A percentile compares a stretch with the other conserved stretches of the same genome.
Conservation (phyloP, 1,140 invertebrate genomes). For the Proctacanthus coquilletti region DNA sequence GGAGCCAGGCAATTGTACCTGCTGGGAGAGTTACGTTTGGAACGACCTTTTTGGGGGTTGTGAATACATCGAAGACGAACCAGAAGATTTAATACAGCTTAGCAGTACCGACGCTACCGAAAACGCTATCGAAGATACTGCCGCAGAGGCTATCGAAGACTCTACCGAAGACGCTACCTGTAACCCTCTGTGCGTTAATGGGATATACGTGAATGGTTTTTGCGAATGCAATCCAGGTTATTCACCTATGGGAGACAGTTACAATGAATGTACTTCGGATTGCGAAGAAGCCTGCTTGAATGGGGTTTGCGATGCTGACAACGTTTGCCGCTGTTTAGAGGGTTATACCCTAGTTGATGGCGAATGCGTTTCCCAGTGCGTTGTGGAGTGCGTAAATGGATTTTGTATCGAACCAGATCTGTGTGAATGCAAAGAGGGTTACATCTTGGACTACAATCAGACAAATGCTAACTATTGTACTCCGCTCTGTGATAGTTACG, state of each 20-base stretch:
- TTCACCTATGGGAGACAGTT: slow-evolving; percentile 33
- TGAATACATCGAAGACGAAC: too few species aligned
- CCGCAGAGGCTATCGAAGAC: too few species aligned
- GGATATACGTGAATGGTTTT: slow-evolving; percentile 22
- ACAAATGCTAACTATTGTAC: slow-evolving; percentile 34
- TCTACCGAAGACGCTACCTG: too few species aligned
- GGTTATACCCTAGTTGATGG: slow-evolving; percentile 40
- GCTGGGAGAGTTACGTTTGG: slow-evolving; percentile 40
- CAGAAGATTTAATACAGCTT: too few species aligned
- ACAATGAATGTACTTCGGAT: slow-evolving; percentile 35
- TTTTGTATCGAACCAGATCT: slow-evolving; percentile 31
- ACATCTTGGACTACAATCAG: slow-evolving; percentile 35
- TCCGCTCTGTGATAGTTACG: slow-evolving; percentile 37
- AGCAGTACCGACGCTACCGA: too few species aligned
- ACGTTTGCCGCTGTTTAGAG: slow-evolving; percentile 42
- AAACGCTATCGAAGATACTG: too few species aligned
- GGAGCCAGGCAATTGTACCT: slow-evolving; percentile 41
- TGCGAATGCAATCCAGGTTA: slow-evolving; percentile 44
- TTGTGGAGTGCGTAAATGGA: slow-evolving; percentile 30
- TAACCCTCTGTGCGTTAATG: slow-evolving; percentile 17
- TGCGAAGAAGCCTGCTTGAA: slow-evolving; percentile 39
- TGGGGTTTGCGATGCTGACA: slow-evolving; percentile 38
- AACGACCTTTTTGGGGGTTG: slow-evolving; percentile 16
- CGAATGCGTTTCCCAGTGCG: slow-evolving; percentile 27
- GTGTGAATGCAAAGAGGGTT: slow-evolving; percentile 48